Conservation (phyloP, 2,888 invertebrate genomes). For the Asteroscopus sphinx region DNA sequence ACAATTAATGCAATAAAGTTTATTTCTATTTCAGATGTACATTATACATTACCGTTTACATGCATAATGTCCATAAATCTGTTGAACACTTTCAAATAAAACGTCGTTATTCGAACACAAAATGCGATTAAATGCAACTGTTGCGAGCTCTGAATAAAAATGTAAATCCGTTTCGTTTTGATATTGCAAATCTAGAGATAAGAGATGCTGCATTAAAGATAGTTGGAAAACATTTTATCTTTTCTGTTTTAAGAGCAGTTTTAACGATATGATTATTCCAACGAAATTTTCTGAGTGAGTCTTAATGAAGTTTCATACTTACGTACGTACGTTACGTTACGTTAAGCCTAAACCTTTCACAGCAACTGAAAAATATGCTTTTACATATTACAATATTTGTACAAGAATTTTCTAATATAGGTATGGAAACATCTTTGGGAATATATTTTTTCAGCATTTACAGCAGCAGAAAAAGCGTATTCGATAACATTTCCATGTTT, state of each 20-base stretch:
- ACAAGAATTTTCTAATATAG: too few species aligned
- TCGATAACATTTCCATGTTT: too few species aligned
- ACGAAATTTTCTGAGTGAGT: slow-evolving; percentile 8
- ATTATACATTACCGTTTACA: slow-evolving; percentile 4
- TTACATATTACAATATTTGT: too few species aligned
- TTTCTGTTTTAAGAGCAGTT: slow-evolving; percentile 1
- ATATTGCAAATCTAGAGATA: slow-evolving; percentile 18
- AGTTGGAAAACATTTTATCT: slow-evolving; percentile 17
- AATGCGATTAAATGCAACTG: slow-evolving; percentile 31
- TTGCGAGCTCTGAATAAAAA: slow-evolving; percentile 35
- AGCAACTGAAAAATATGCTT: too few species aligned
- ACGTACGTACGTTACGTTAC: too few species aligned
- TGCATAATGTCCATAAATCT: slow-evolving; percentile 1
- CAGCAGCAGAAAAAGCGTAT: too few species aligned
- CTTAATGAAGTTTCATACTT: slow-evolving; percentile 7
- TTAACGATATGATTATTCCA: slow-evolving; percentile 14
- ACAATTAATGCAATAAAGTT: too few species aligned
- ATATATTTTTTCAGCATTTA: too few species aligned
- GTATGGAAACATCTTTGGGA: too few species aligned
- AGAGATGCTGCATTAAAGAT: slow-evolving; percentile 15
- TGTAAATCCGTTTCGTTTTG: slow-evolving; percentile 31
- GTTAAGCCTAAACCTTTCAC: too few species aligned
- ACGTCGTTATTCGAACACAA: slow-evolving; percentile 20
- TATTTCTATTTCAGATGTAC: too few species aligned
- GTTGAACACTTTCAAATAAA: slow-evolving; percentile 15